Evolutionary conservation across 2,797 vertebrate species (phyloP), one percentile per base, ranked within the genome.

Genomic region (Apogon talboti): DNA sequence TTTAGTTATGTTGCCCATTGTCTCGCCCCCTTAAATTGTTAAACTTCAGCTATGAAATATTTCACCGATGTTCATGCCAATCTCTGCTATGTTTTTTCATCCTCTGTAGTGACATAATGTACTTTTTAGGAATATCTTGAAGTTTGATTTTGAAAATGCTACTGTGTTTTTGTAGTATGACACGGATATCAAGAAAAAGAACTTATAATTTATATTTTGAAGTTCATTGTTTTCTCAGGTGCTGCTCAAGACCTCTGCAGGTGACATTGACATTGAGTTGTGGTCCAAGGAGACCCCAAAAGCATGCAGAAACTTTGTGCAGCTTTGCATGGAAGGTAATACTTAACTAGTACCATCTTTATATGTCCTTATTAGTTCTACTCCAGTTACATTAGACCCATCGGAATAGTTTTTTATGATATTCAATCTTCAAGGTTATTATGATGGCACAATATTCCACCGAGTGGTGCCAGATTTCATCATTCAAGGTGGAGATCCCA

Each of bases 261-360:
- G 98, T 47, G 98, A 99, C 35, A 96, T 99, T 81, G 98, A 99
- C 79, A 95, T 99, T 62, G 98, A 99, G 74, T 66, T 99, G 58
- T 99, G 98, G 97, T 95, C 97, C 59, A 99, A 99, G 87, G 98
- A 99, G 89, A 92, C 98, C 38, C 98, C 97, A 11, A 98, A 96
- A 93, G 97, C 98, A 55, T 96, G 95, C 88, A 92, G 96, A 79
- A 99, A 99, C 90, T 99, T 98, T 83, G 85, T 97, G 55, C 98
- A 99, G 41, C 95, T 99, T 58, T 98, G 96, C 82, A 94, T 99
- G 95, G 98, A 99, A 96, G 97, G 98, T 99, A 94, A 90, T 30
- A 30, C 19, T 55, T 18, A 19, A 24, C 38, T 24, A 37, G 24
- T 44, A 3, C 33, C 2, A 8, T 35, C 33, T 28, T 28, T 28